Evolutionary conservation across 2,888 invertebrate species (phyloP).

Genomic region (Adelognathus sp.): DNA sequence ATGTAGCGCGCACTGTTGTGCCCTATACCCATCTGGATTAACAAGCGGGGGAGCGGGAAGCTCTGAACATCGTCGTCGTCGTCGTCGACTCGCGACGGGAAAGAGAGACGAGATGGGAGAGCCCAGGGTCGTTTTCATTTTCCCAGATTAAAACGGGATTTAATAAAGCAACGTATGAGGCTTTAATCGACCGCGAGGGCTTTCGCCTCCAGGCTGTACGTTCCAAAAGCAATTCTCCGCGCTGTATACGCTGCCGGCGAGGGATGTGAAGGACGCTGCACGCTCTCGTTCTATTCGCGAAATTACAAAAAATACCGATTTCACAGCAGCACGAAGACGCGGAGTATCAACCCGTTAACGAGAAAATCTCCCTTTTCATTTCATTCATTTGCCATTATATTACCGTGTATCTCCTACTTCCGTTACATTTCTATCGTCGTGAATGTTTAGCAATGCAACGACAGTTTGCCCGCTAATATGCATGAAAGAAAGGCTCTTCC

Average conservation of each 20-base stretch:
- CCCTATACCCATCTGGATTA: slow-evolving; percentile 47
- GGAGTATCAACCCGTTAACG: slow-evolving; percentile 20
- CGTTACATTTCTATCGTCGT: slow-evolving; percentile 6
- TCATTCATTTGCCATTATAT: slow-evolving; percentile 33
- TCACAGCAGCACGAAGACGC: not conserved
- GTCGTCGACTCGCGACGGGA: slow-evolving; percentile 30
- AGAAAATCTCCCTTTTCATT: slow-evolving; percentile 42
- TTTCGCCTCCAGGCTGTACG: slow-evolving; percentile 64
- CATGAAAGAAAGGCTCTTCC: not conserved
- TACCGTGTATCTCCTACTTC: not conserved
- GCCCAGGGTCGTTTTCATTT: slow-evolving; percentile 72
- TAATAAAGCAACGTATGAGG: slow-evolving; percentile 78
- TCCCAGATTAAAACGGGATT: slow-evolving; percentile 77
- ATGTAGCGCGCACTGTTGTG: not conserved
- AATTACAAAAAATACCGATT: slow-evolving; percentile 55
- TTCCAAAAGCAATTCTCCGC: slow-evolving; percentile 56
- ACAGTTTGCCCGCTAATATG: slow-evolving; percentile 36
- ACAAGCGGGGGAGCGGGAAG: slow-evolving; percentile 41
- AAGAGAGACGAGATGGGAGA: slow-evolving; percentile 40
- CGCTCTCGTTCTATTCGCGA: slow-evolving; percentile 27
- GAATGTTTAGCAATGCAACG: slow-evolving; percentile 37
- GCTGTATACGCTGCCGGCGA: slow-evolving; percentile 38
- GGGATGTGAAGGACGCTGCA: too few relatives aligned
- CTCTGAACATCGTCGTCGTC: slow-evolving; percentile 50
- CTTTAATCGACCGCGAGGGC: slow-evolving; percentile 74